Evolutionary conservation across 2,888 invertebrate species (phyloP).

Genomic region (Melanchra persicariae): DNA sequence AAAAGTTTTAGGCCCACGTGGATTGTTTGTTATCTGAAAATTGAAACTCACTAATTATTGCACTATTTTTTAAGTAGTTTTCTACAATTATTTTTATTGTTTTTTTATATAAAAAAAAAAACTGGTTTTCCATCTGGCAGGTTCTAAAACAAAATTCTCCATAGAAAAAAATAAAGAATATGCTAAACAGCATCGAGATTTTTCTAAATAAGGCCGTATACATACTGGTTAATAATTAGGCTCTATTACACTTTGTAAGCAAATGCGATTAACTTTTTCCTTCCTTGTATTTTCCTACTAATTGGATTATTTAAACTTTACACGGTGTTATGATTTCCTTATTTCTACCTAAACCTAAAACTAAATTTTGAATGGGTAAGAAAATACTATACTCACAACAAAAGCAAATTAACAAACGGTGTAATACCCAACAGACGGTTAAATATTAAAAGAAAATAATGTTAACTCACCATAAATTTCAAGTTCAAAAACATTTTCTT

Average conservation of each 20-base stretch:
- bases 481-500: neutral
- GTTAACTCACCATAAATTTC: neutral
- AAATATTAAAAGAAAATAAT: neutral
- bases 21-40: neutral
- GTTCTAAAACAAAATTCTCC: no score
- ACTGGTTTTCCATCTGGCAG: no score
- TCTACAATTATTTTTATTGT: no score
- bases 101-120: no score
- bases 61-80: no score
- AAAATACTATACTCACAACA: no score
- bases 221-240: neutral
- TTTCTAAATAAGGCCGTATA: no score
- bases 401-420: neutral
- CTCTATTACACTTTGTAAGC: neutral
- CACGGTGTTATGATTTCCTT: constrained; percentile 2
- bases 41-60: no score
- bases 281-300: constrained; percentile 1
- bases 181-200: no score
- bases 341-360: neutral
- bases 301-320: constrained; percentile 36
- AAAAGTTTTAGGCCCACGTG: neutral
- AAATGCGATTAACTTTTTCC: constrained; percentile 31
- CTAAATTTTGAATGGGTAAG: neutral
- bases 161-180: no score
- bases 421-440: neutral